Base-by-base conservation (phyloP, 2,797 vertebrate species). In the Bovichtus variegatus region DNA sequence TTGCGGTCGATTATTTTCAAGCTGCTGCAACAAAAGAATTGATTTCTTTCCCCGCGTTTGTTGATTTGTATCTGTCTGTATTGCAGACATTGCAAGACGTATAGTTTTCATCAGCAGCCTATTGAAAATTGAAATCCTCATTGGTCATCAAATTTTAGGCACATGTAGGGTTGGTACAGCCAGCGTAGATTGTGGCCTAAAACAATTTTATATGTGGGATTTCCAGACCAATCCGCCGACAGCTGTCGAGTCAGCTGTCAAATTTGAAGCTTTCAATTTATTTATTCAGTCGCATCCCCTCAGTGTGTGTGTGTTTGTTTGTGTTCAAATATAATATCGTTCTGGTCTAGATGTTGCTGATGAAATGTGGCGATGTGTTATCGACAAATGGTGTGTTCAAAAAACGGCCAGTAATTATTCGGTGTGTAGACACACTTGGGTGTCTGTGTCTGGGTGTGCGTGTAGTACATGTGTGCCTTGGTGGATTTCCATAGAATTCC, bases 331-430 rank as follows among this genome's bases (percentile, higher is more conserved):
- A 40, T 67, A 67, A 62, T 90, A 68, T 84, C 78, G 29, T 74
- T 81, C 34, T 72, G 50, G 75, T 91, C 76, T 86, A 85, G 80
- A 84, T 89, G 86, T 80, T 76, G 82, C 83, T 88, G 89, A 89
- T 89, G 84, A 83, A 86, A 79, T 83, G 80, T 85, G 84, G 71
- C 78, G 82, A 91, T 93, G 89, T 81, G 86, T 89, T 88, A 90
- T 92, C 64, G 88, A 91, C 89, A 86, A 91, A 89, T 53, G 43
- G 19, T 57, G 47, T 70, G 54, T 60, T 71, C 54, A 59, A 69
- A 70, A 69, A 70, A 76, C 27, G 44, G 43, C 41, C 64, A 63
- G 74, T 74, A 71, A 81, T 88, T 76, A 83, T 77, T 75, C 41
- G 15, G 59, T 73, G 49, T 76, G 65, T 50, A 25, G 67, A 77